phyloP scores from a whole-genome alignment of 1,140 invertebrate species.

The Brachionus paranguensis region DNA sequence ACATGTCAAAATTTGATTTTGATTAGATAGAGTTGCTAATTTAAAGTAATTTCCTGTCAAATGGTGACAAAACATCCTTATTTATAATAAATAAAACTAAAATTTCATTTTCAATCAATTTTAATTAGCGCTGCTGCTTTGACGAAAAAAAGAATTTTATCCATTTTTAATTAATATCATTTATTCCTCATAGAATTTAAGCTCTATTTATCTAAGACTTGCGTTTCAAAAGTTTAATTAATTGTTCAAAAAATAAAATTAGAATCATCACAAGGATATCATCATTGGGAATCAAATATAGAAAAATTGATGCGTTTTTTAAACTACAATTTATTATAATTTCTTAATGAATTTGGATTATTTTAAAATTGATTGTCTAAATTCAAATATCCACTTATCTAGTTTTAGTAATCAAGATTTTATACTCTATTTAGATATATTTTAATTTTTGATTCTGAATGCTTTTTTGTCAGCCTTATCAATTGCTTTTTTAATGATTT shows the following conservation, averaged over 20 bases:
- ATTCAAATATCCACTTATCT: not conserved
- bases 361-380: not conserved
- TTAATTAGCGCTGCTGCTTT: not conserved
- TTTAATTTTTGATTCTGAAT: not conserved
- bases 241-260: not conserved
- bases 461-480: not conserved
- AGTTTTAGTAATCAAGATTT: not conserved
- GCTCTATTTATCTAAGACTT: not conserved
- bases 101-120: not conserved
- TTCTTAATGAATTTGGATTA: not conserved
- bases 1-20: not conserved
- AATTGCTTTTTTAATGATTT: not conserved
- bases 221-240: not conserved
- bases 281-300: not conserved
- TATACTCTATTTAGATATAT: not conserved
- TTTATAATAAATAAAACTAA: not conserved
- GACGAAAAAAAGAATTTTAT: not conserved
- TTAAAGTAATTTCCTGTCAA: not conserved
- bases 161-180: not conserved
- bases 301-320: not conserved
- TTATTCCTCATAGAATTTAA: not conserved
- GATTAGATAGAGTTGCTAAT: not conserved
- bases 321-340: not conserved
- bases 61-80: not conserved
- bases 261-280: not conserved